Evolutionary conservation across 2,797 vertebrate species (phyloP), one percentile per base, ranked within the genome.

Genomic region (Amblyraja radiata): DNA sequence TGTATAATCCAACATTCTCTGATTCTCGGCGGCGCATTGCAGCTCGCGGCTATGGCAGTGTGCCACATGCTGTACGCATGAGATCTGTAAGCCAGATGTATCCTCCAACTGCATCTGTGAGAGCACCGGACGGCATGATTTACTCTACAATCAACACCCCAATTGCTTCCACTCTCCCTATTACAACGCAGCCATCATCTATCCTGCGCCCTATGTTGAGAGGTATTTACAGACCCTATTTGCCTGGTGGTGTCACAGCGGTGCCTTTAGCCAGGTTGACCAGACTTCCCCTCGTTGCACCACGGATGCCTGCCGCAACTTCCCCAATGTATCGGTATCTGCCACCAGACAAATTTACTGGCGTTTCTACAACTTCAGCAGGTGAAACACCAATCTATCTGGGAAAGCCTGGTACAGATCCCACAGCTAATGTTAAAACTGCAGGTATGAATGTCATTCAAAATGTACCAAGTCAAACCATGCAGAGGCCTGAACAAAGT

Each of bases 61-160:
- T 99, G 93, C 94, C 95, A 0, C 97, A 97, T 0, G 96, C 97
- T 36, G 95, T 97, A 93, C 98, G 98, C 95, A 96, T 98, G 94
- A 97, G 97, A 25, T 93, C 97, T 78, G 94, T 99, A 95, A 97
- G 98, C 79, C 98, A 98, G 94, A 96, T 98, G 95, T 98, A 98
- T 94, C 98, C 99, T 68, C 97, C 98, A 94, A 95, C 96, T 0
- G 96, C 96, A 58, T 97, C 98, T 0, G 97, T 99, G 94, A 97
- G 98, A 74, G 98, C 98, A 0, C 97, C 98, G 0, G 99, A 99
- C 4, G 99, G 99, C 93, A 99, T 99, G 98, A 99, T 99, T 96
- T 99, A 99, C 95, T 99, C 99, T 54, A 99, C 99, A 90, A 99
- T 99, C 94, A 99, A 99, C 93, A 98, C 98, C 7, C 99, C 99